Evolutionary conservation across 1,140 invertebrate genomes (phyloP).

Genomic region (Macrocentrus cingulum): DNA sequence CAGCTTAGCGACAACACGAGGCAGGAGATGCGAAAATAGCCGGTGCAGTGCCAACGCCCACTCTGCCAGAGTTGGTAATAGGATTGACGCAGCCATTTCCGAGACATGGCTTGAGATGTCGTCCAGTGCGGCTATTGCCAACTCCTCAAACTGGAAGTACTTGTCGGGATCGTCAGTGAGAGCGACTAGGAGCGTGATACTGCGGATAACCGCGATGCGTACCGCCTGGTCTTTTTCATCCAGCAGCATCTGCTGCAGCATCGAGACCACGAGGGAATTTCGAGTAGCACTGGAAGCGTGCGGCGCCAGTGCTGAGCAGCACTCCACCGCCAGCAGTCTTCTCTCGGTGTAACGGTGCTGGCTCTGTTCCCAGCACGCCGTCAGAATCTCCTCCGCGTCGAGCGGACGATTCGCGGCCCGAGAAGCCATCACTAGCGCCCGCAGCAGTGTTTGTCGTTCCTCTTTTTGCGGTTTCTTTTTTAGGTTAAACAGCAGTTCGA

Average conservation of each 20-base stretch:
- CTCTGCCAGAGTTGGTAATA: slow-evolving; percentile 64
- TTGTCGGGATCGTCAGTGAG: slow-evolving; percentile 71
- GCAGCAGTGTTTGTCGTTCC: slow-evolving; percentile 56
- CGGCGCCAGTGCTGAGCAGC: slow-evolving; percentile 72
- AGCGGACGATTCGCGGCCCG: slow-evolving; percentile 60
- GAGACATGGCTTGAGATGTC: slow-evolving; percentile 61
- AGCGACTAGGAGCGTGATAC: slow-evolving; percentile 66
- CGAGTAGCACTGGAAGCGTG: slow-evolving; percentile 69
- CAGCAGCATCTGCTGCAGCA: slow-evolving; percentile 73
- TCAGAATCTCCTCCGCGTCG: slow-evolving; percentile 71
- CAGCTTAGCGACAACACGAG: slow-evolving; percentile 47
- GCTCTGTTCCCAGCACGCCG: slow-evolving; percentile 78
- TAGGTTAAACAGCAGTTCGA: slow-evolving; percentile 74
- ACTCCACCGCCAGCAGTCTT: slow-evolving; percentile 71
- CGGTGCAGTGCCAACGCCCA: slow-evolving; percentile 66
- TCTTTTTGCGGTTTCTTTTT: slow-evolving; percentile 74
- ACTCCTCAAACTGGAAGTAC: slow-evolving; percentile 66
- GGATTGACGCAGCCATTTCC: slow-evolving; percentile 50
- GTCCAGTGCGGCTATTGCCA: slow-evolving; percentile 61
- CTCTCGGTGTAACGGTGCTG: slow-evolving; percentile 73
- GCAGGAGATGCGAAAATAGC: slow-evolving; percentile 56
- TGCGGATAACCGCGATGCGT: slow-evolving; percentile 65
- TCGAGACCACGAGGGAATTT: slow-evolving; percentile 73
- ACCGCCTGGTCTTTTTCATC: slow-evolving; percentile 73
- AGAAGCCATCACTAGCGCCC: slow-evolving; percentile 66